A percentile compares a stretch with the other conserved stretches of the same genome.
These are phyloP conservation scores for Corythoichthys haematopterus DNA, from an alignment of 2,113 vertebrate genomes.

Conservation along the genomic window DNA sequence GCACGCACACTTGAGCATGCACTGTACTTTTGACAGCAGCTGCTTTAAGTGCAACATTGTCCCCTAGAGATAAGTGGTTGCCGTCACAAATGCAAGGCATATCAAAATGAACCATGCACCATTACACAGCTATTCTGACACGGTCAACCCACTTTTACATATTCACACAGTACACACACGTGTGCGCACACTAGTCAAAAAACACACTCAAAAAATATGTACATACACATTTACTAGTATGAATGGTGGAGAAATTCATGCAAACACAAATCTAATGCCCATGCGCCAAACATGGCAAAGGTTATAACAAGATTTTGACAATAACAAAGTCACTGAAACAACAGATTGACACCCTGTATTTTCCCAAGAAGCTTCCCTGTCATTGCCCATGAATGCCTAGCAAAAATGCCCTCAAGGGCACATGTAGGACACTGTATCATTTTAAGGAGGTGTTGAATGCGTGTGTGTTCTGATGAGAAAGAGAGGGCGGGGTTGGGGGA, in stretches of 20 bases:
- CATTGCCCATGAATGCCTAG: constrained; percentile 46
- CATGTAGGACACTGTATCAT: constrained; percentile 52
- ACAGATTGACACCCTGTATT: constrained; percentile 19
- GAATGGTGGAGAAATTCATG: constrained; percentile 26
- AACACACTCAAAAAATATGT: constrained; percentile 10
- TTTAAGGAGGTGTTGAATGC: constrained; percentile 51
- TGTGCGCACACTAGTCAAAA: too few relatives aligned
- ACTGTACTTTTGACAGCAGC: constrained; percentile 37
- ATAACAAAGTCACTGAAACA: constrained; percentile 10
- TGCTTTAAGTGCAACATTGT: constrained; percentile 60
- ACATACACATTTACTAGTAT: constrained; percentile 16
- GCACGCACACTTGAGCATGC: constrained; percentile 23
- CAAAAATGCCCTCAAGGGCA: constrained; percentile 45
- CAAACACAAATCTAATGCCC: constrained; percentile 24
- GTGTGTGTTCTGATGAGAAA: constrained; percentile 31
- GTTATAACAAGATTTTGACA: not conserved
- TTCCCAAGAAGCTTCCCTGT: constrained; percentile 34
- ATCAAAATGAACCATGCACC: constrained; percentile 60
- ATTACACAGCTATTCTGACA: constrained; percentile 65
- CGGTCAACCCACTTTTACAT: constrained; percentile 39
- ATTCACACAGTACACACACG: constrained; percentile 8
- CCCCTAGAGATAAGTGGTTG: constrained; percentile 59
- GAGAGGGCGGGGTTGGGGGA: constrained; percentile 20
- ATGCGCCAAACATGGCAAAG: constrained; percentile 19
- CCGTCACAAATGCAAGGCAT: constrained; percentile 55